Evolutionary conservation across 2,888 invertebrate species (phyloP), one percentile per base, ranked within the genome.

Genomic region (Lochmaea capreae): DNA sequence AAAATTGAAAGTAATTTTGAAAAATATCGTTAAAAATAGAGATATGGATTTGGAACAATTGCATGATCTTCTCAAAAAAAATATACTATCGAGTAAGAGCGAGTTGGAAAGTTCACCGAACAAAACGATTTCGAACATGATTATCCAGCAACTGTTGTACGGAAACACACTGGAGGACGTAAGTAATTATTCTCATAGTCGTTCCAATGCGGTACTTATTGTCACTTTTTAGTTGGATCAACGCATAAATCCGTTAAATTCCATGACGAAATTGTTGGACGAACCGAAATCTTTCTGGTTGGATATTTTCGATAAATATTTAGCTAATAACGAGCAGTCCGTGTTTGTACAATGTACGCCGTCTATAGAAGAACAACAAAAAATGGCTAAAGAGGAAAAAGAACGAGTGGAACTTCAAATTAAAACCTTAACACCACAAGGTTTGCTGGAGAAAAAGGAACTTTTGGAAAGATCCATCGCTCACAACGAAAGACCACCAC

Each of bases 141-240:
- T 94, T 68, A 95, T 97, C 78, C 94, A 93, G 0, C 95, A 97
- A 84, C 92, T 94, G 83, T 87, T 97, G 42, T 97, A 96, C 86
- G 95, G 96, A 14, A 90, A 92, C 68, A 90, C 89, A 61, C 90
- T 92, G 78, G 88, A 91, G 78, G 93, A 95, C 85, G 95, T 95
- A 86, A 90, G 91, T 89, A 22, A 14, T n/a, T n/a, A n/a, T 16
- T 22, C 22, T 22, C 2, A 3, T 22, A 22, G 22, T 22, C 1
- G 22, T 22, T 22, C 22, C 22, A 22, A 22, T 22, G 22, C 22
- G 22, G 22, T 22, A 22, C 3, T 22, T 22, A n/a, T 66, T 76
- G 33, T 71, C 39, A 22, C 46, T 9, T 66, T 85, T 63, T 84
- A 93, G 94, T 89, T 94, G 78, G 88, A 92, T 59, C 88, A 90